A percentile compares a stretch with the other conserved stretches of the same genome.
phyloP scores from a whole-genome alignment of 2,113 vertebrate genomes.

The Pituophis catenifer region DNA sequence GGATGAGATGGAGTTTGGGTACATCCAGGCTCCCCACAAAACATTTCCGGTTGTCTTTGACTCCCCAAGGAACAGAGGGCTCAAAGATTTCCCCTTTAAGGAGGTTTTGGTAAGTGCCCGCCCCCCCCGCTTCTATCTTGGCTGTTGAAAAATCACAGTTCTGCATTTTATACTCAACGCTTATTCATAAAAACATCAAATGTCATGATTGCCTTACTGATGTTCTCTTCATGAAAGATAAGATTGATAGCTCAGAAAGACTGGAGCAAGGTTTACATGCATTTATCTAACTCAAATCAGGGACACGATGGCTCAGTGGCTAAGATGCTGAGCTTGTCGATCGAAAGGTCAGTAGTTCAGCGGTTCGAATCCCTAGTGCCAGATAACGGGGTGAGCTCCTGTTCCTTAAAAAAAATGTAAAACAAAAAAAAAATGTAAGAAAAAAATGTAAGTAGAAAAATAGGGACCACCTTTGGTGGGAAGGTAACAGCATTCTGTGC shows the following conservation, averaged over 20 bases:
- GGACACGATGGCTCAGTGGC: no score
- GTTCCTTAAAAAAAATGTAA: no score
- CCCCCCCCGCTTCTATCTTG: neutral
- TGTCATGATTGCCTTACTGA: neutral
- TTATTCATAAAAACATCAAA: no score
- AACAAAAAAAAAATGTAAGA: no score
- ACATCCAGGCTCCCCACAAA: constrained; percentile 86
- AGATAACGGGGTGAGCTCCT: no score
- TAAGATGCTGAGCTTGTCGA: no score
- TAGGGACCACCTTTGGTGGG: no score
- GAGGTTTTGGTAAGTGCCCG: constrained; percentile 72
- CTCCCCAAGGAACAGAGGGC: constrained; percentile 77
- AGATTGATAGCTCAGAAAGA: neutral
- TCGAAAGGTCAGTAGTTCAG: no score
- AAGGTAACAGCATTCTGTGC: no score
- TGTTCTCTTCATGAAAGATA: neutral
- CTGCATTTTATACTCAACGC: neutral
- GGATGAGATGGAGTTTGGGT: constrained; percentile 94
- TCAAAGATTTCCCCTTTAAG: constrained; percentile 77
- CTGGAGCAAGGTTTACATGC: neutral
- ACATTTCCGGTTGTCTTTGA: constrained; percentile 88
- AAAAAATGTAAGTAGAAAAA: no score
- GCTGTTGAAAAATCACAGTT: neutral
- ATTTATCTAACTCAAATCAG: neutral
- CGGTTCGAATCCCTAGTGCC: no score